Evolutionary conservation across 2,797 vertebrate genomes (phyloP), one percentile per base, ranked within the genome.

Genomic region (Hypotaenidia okinawae): DNA sequence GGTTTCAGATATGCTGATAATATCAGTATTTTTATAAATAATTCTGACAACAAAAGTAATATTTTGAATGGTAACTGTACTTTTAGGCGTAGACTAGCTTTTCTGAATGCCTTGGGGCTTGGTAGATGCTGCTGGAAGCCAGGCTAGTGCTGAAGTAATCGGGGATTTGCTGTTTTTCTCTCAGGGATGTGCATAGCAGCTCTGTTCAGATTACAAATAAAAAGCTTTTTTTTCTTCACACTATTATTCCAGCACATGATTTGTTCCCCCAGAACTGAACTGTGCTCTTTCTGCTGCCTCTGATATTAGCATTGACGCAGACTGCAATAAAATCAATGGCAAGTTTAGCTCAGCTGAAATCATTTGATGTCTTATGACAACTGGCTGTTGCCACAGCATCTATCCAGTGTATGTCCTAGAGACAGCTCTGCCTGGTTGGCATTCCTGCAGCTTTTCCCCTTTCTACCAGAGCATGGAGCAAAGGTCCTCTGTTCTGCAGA

Each of bases 401-500:
- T 33, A 0, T 19, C 62, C 33, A 35, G 57, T 45, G 4, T 15
- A 3, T 28, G 51, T 45, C 19, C 33, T 54, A 18, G 45, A 39
- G 15, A 24, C 5, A 33, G 2, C 11, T 11, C 6, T 0, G 1
- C 25, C 51, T 32, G 24, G 17, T 0, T 75, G 33, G 4, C 25
- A 9, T 39, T 55, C 33, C 43, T 49, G 12, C 14, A 45, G 37
- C 45, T 54, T 72, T 55, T 9, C 14, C 9, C 13, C 15, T 12
- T 57, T 76, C 18, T 28, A 6, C 8, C 10, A 25, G 49, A 30
- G 11, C 30, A 5, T 1, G 3, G n/a, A 12, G 55, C 51, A 12
- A 24, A 19, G 5, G 39, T 28, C 17, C 22, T 59, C 11, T 49
- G 1, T 23, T 32, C 57, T 1, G 5, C 75, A 75, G 58, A 58